Conservation (phyloP, 2,113 vertebrate genomes). For the Penelope pileata region DNA sequence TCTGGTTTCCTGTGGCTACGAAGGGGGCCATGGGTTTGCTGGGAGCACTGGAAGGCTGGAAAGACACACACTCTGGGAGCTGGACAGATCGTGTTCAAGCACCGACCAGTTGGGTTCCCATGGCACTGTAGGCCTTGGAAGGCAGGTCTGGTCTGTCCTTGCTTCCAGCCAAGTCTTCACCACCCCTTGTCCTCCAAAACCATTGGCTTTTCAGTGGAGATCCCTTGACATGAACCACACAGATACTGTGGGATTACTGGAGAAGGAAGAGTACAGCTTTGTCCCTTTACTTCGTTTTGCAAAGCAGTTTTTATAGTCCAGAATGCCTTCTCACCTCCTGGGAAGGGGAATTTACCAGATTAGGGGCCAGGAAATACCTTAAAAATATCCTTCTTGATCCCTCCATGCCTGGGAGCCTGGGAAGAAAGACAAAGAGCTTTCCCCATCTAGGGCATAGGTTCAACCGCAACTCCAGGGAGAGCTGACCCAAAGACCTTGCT, state of each 20-base stretch:
- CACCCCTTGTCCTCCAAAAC: not conserved
- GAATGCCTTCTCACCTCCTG: not conserved
- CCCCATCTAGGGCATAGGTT: not conserved
- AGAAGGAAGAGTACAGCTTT: not conserved
- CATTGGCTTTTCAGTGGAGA: not conserved
- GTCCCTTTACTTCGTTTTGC: not conserved
- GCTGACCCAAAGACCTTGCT: not conserved
- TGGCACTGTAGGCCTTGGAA: not conserved
- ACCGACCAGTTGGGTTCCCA: not conserved
- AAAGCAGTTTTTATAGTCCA: not conserved
- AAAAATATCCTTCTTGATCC: not conserved
- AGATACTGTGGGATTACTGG: not conserved
- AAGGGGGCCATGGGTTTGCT: not conserved
- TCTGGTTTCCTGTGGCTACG: not conserved
- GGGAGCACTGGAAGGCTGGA: not conserved
- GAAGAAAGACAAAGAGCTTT: not conserved
- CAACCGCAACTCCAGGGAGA: not conserved
- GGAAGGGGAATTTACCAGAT: not conserved
- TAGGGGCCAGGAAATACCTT: not conserved
- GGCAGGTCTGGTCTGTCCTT: not conserved
- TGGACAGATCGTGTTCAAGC: not conserved
- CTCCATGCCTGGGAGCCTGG: not conserved
- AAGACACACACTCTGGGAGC: not conserved
- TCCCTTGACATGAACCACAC: fast-evolving
- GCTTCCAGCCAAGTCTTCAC: not conserved